Percentiles rank a stretch among this genome's conserved stretches.
These are phyloP conservation scores for Bufo bufo DNA, from an alignment of 2,113 vertebrate genomes.

Conservation along the genomic window DNA sequence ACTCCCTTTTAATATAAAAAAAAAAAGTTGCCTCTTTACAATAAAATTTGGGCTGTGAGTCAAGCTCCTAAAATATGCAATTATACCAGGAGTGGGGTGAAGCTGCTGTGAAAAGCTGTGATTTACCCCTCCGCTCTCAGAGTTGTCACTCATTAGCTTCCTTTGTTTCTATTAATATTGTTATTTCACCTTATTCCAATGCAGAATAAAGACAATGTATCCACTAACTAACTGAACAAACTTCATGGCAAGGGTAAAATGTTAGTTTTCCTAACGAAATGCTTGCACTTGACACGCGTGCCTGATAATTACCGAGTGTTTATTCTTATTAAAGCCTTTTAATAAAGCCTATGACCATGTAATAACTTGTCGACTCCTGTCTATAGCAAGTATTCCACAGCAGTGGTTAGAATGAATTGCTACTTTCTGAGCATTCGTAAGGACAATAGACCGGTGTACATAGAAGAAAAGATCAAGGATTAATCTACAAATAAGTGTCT, in stretches of 20 bases:
- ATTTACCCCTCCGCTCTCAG: background rate
- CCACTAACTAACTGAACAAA: background rate
- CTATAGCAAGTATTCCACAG: background rate
- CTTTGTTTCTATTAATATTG: conserved; percentile 1
- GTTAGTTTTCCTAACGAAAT: background rate
- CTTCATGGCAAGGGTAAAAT: conserved; percentile 14
- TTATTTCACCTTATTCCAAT: background rate
- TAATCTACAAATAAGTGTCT: no score
- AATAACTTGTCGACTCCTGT: background rate
- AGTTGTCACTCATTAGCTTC: background rate
- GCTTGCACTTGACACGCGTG: background rate
- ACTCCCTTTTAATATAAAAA: no score
- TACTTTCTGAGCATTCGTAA: background rate
- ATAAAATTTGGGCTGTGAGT: background rate
- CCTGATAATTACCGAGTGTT: background rate
- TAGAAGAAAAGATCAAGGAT: background rate
- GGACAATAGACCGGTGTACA: background rate
- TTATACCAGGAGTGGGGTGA: background rate
- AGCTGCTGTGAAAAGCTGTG: background rate
- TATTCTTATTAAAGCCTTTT: background rate
- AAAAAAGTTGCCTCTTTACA: background rate
- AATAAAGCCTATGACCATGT: background rate
- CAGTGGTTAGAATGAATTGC: background rate
- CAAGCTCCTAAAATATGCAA: background rate
- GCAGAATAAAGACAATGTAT: conserved; percentile 11